A percentile compares a stretch with the other conserved stretches of the same genome.
phyloP scores from a whole-genome alignment of 1,140 invertebrate species.

The Portunus trituberculatus region DNA sequence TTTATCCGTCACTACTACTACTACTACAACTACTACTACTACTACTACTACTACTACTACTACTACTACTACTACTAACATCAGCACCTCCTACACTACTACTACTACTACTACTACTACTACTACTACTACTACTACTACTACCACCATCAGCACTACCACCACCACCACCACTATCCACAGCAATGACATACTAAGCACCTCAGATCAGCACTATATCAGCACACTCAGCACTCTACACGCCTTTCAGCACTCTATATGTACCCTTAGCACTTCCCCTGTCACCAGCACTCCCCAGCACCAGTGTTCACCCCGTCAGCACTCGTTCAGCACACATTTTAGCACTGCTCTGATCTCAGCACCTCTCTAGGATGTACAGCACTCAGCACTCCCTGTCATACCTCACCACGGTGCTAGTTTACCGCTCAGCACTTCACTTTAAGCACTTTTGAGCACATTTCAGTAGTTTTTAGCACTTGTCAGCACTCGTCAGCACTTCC shows the following conservation, averaged over 20 bases:
- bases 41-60: not conserved
- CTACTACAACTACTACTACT: not conserved
- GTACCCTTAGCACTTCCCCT: too few relatives aligned
- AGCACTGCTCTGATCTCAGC: not conserved
- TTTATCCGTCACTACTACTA: not conserved
- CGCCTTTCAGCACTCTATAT: too few relatives aligned
- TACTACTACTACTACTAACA: not conserved
- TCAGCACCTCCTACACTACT: not conserved
- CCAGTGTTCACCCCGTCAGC: not conserved
- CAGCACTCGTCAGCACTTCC: not conserved
- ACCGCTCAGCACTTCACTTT: not conserved
- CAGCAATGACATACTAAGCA: not conserved
- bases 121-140: conserved; percentile 7
- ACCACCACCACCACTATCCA: not conserved
- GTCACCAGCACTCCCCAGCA: too few relatives aligned
- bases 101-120: not conserved
- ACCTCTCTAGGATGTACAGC: not conserved
- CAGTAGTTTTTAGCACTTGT: not conserved
- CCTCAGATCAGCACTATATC: not conserved
- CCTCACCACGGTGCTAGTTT: not conserved
- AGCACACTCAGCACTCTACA: too few relatives aligned
- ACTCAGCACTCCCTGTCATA: not conserved
- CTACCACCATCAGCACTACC: not conserved
- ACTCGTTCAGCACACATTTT: not conserved
- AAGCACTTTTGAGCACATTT: not conserved